Base-by-base conservation (phyloP, 1,140 invertebrate species). In the Apis dorsata region DNA sequence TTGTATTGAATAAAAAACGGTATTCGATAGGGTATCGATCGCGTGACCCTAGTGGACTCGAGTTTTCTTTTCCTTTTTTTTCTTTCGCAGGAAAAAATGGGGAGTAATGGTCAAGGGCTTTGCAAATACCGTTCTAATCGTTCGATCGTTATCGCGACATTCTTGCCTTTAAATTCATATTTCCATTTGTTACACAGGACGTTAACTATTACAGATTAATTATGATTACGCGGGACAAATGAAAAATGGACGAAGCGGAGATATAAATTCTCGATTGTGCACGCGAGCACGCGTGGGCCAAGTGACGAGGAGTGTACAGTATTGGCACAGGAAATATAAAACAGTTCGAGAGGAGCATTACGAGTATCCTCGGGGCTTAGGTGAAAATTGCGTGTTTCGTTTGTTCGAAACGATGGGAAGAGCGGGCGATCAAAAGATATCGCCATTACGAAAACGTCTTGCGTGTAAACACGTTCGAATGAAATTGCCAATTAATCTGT, bases 401-500 rank as follows among this genome's bases (percentile, higher is more conserved):
- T 34, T 44, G 51, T 44, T n/a, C 34, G 73, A 51, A 24, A 63
- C 21, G 59, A 75, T 34, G 44, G 44, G 44, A 63, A 75, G 59
- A 75, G 34, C 44, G 73, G 51, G 13, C 28, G 17, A 49, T 51
- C 19, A 13, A 57, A 74, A 74, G 72, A 60, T 74, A 73, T 34
- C 34, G 34, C 13, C n/a, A 53, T 7, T 71, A 51, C 70, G 70
- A 63, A 7, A 75, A 63, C 73, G 59, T 60, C 59, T 63, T 51
- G 73, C 59, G 53, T 62, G 59, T 75, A 63, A 63, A 75, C 73
- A 49, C 21, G 44, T 24, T 62, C 59, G 15, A 24, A 74, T 24
- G 13, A 24, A 51, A 75, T 75, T 51, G 59, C 73, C 73, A 75
- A 75, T 75, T 75, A 75, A 75, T 63, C 34, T 12, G 73, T 28